Evolutionary conservation across 1,140 invertebrate genomes (phyloP).

Genomic region (Reticulitermes speratus): DNA sequence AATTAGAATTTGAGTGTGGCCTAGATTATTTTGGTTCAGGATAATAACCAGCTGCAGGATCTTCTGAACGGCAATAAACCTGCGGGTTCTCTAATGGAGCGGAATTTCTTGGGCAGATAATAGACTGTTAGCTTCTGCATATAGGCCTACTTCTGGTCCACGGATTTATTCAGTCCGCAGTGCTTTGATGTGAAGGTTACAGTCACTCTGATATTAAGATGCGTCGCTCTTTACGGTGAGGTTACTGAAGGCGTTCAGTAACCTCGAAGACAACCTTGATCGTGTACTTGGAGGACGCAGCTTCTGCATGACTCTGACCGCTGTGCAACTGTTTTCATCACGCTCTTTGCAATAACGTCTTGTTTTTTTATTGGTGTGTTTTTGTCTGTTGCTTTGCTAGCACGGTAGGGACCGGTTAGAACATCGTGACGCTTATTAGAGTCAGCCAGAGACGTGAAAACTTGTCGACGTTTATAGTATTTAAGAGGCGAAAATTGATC

Average conservation of each 20-base stretch:
- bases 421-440: not conserved
- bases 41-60: too few relatives aligned
- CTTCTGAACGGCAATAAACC: too few relatives aligned
- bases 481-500: not conserved
- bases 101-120: too few relatives aligned
- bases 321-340: not conserved
- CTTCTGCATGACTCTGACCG: not conserved
- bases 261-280: slow-evolving; percentile 2
- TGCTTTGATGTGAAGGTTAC: too few relatives aligned
- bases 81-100: too few relatives aligned
- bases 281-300: not conserved
- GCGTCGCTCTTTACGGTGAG: too few relatives aligned
- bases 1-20: too few relatives aligned
- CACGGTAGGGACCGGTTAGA: not conserved
- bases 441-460: not conserved
- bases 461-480: not conserved
- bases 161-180: too few relatives aligned
- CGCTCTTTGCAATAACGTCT: not conserved
- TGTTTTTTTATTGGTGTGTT: not conserved
- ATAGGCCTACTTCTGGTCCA: too few relatives aligned
- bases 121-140: too few relatives aligned
- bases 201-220: too few relatives aligned
- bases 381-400: not conserved
- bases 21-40: too few relatives aligned
- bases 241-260: not conserved